Evolutionary conservation across 2,113 vertebrate species (phyloP).

Genomic region (Limanda limanda): DNA sequence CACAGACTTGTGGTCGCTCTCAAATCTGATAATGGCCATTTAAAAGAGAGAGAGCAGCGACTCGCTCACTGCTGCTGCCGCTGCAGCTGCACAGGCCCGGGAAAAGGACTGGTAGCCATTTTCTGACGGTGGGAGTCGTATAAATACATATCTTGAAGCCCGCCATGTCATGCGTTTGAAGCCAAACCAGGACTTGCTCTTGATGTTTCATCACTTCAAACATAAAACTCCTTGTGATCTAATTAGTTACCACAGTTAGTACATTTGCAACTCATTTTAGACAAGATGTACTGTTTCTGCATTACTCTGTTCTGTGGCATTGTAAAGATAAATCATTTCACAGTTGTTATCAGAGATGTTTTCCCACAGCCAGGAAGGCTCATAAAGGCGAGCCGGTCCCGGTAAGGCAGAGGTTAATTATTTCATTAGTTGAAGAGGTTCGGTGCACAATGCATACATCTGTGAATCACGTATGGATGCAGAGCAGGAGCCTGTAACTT

Average conservation of each 20-base stretch:
- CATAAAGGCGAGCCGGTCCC: too few species aligned
- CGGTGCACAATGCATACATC: constrained; percentile 17
- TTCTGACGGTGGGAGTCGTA: constrained; percentile 47
- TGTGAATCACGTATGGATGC: constrained; percentile 15
- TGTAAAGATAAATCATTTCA: constrained; percentile 10
- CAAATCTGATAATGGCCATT: constrained; percentile 77
- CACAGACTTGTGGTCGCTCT: constrained; percentile 72
- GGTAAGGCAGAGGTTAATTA: constrained; percentile 16
- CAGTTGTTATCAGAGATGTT: constrained; percentile 33
- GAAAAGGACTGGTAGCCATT: constrained; percentile 62
- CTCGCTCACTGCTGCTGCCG: constrained; percentile 47
- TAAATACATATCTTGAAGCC: constrained; percentile 58
- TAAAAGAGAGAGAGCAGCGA: constrained; percentile 66
- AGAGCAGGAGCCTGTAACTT: constrained; percentile 22
- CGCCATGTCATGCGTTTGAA: constrained; percentile 49
- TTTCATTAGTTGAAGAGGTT: constrained; percentile 37
- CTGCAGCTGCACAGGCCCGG: constrained; percentile 21
- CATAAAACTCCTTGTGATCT: constrained; percentile 34
- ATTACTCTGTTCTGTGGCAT: background rate
- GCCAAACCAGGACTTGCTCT: constrained; percentile 38
- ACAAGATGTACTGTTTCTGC: constrained; percentile 26
- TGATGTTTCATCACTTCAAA: constrained; percentile 60
- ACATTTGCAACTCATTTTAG: constrained; percentile 57
- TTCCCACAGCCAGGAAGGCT: constrained; percentile 26
- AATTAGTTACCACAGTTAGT: constrained; percentile 45